Base-by-base conservation (phyloP, 2,888 invertebrate genomes). In the Sarcophaga caerulescens region DNA sequence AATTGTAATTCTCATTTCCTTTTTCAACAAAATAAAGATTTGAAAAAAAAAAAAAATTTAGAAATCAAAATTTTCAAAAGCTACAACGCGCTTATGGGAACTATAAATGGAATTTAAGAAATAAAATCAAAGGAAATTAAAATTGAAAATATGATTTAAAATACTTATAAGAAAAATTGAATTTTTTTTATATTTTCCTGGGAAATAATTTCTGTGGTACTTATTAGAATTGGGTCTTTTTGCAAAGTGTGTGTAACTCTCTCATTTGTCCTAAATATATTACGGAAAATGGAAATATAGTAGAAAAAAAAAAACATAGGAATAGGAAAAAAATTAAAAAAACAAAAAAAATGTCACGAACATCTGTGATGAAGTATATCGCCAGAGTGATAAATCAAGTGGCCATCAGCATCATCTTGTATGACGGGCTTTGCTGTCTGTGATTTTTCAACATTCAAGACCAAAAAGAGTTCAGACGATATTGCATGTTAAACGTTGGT, bases 361-460 rank as follows among this genome's bases (percentile, higher is more conserved):
- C 99, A 99, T 98, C 99, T 96, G 96, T 98, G 97, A 96, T 98
- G 98, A 95, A 99, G 97, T 95, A 98, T 96, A 96, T 99, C 99
- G 95, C 99, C 99, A 95, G 96, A 96, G 95, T 97, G 97, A 97
- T 99, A 99, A 94, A 99, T 97, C 95, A 99, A 98, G 95, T 99
- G 99, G 94, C 99, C 99, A 95, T 99, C 99, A 95, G 97, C 97
- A 95, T 99, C 99, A 95, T 99, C 99, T 96, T 98, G 98, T 94
- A 99, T 97, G 94, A 97, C 97, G 94, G 98, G 97, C 92, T 93
- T 92, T 92, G 93, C 93, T 92, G 92, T 92, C 93, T 93, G 91
- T 92, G 88, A 87, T 85, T 74, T 86, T 83, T 75, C 57, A 76
- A 81, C 77, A 74, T 76, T 78, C 19, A 52, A 52, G 73, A 79